Evolutionary conservation across 1,140 invertebrate genomes (phyloP), one percentile per base, ranked within the genome.

Genomic region (Aphelenchoides besseyi): DNA sequence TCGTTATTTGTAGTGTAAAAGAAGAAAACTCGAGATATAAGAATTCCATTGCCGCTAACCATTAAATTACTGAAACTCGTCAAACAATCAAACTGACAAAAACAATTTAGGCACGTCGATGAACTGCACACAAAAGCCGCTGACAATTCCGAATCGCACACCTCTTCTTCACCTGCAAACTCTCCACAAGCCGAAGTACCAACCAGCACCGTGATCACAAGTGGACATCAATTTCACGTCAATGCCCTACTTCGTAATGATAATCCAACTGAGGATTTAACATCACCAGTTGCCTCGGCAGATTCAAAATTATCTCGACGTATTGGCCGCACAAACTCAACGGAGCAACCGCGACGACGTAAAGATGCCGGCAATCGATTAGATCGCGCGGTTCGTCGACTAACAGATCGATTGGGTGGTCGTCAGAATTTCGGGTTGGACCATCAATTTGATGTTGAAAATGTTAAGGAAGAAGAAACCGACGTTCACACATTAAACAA

Each of bases 331-430:
- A 33, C 12, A 53, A 28, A 66, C n/a, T 16, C n/a, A 33, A 36
- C 28, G 12, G 63, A 33, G 48, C 2, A 37, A 35, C 63, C 16
- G 55, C 5, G 23, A 33, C 55, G 55, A 54, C 67, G 67, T 30
- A 69, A 69, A 36, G n/a, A 64, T 26, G 32, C 62, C 2, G 63
- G 63, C 1, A 66, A 66, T 29, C 16, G 69, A 23, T n/a, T 70
- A 12, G 69, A 70, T 35, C 29, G 29, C n/a, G 69, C 69, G n/a
- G 69, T 70, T 3, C 66, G 61, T 48, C 41, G 36, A 33, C 18
- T 70, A 2, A 70, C 69, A n/a, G 69, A 70, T 67, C 68, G 69
- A 3, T 37, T 70, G 3, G 69, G 29, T 30, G 69, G 26, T 23
- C 55, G 55, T 12, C 41, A 48, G 41, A 12, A 48, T 12, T 48